These are phyloP conservation scores for Eciton burchellii DNA, from an alignment of 1,140 invertebrate species.

Conservation along the genomic window DNA sequence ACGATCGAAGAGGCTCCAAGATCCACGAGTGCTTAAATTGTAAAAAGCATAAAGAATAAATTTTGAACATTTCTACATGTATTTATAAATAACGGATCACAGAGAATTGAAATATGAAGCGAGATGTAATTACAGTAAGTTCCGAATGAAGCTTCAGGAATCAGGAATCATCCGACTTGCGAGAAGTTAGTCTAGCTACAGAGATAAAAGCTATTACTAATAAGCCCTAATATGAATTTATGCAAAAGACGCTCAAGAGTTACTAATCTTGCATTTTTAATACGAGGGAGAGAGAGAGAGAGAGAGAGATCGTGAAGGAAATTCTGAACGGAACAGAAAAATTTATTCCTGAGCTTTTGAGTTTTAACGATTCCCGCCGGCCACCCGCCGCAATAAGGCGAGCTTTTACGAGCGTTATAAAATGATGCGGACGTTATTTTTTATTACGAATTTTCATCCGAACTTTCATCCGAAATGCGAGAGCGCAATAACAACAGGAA, in stretches of 20 bases:
- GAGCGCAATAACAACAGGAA: not conserved
- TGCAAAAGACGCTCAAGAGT: not conserved
- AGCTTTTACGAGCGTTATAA: constrained; percentile 19
- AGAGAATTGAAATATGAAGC: too few species aligned
- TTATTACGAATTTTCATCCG: not conserved
- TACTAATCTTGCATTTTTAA: not conserved
- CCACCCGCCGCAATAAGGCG: not conserved
- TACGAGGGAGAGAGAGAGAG: not conserved
- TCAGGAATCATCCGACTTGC: too few species aligned
- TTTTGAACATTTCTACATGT: too few species aligned
- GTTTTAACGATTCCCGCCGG: constrained; percentile 2
- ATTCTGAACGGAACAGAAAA: not conserved
- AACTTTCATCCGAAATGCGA: not conserved
- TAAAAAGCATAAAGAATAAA: too few species aligned
- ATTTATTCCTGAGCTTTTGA: not conserved
- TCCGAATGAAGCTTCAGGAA: too few species aligned
- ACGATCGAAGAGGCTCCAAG: too few species aligned
- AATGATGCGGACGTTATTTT: not conserved
- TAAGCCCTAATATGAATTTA: too few species aligned
- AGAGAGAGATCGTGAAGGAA: not conserved
- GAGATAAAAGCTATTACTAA: too few species aligned
- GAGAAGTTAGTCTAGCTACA: too few species aligned
- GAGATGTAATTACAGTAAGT: too few species aligned
- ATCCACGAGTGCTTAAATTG: too few species aligned
- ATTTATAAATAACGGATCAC: too few species aligned